Evolutionary conservation across 2,888 invertebrate genomes (phyloP), one percentile per base, ranked within the genome.

Genomic region (Podabrus alpinus): DNA sequence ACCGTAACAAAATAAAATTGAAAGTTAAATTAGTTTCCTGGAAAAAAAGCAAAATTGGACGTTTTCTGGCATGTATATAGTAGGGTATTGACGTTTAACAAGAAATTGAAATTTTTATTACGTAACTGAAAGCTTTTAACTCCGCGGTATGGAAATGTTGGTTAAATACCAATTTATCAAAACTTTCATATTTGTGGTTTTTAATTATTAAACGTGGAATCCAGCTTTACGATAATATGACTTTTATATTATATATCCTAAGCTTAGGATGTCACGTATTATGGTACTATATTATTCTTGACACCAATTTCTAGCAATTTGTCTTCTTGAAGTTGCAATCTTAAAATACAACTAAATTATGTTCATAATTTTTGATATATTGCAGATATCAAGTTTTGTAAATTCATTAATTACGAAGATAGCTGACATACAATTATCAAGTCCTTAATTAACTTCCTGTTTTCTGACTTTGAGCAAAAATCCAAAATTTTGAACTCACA

Each of bases 191-290:
- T 64, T 64, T 64, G 9, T 19, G 17, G 9, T 64, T 19, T 64
- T 64, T 64, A 64, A 64, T 64, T 64, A 21, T 19, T 25, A 68
- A 17, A 11, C 59, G 16, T 19, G 66, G 73, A 76, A 76, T 76
- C 70, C 75, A 73, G 75, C 67, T 69, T 72, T 76, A 73, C 68
- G 72, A 73, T 73, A 76, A 75, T 71, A 25, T 74, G 68, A 73
- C 67, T 72, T 76, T 76, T 73, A 69, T 21, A 64, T 60, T 76
- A 79, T 79, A 76, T 66, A 79, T 79, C 79, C 77, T 72, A 75
- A 68, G 77, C 77, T 79, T 79, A 79, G 74, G 73, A 74, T 72
- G 77, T 79, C 79, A 79, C 79, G 79, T 79, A 79, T 67, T 76
- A 61, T 64, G 72, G 69, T 73, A 68, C 72, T 79, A 79, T 77